Evolutionary conservation across 2,113 vertebrate genomes (phyloP), one percentile per base, ranked within the genome.

Genomic region (Hydrochoerus hydrochaeris): DNA sequence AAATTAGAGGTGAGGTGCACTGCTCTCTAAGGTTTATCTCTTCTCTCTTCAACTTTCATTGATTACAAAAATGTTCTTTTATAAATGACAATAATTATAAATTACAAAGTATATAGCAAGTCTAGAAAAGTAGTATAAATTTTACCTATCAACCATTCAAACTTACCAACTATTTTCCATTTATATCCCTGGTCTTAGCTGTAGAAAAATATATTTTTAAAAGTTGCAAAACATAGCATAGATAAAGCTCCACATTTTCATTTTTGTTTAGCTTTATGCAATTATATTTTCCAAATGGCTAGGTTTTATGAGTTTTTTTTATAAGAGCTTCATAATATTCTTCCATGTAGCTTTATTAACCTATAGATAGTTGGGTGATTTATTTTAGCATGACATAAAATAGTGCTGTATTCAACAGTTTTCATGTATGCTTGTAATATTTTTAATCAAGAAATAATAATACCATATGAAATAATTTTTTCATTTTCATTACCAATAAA

Each of bases 381-480:
- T 90, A 91, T 85, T 85, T 92, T 67, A 83, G 67, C 46, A 57
- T 71, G 93, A 90, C 38, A 1, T 84, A 93, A 80, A 91, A 32
- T 62, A 90, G 75, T 46, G 78, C 2, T 90, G 8, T 58, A 78
- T 10, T 82, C 77, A 71, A 94, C 10, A 82, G 41, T 32, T 88
- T 88, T 30, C 57, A 69, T 16, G 26, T 84, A 69, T 78, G 14
- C 24, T 85, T 94, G 94, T 82, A 63, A 92, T 73, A 91, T 46
- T 88, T 95, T 96, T 88, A 96, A 95, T 78, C 35, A 85, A 20
- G 24, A 96, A 85, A 88, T 92, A 49, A 52, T 62, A 82, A 81
- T 52, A 41, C 1, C 44, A 94, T 35, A 63, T 30, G 13, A 97
- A 89, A 62, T 41, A 35, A 77, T 65, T 11, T 2, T 88, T 92